These are phyloP conservation scores for Lithodes maja DNA, from an alignment of 2,888 invertebrate species.

Conservation along the genomic window DNA sequence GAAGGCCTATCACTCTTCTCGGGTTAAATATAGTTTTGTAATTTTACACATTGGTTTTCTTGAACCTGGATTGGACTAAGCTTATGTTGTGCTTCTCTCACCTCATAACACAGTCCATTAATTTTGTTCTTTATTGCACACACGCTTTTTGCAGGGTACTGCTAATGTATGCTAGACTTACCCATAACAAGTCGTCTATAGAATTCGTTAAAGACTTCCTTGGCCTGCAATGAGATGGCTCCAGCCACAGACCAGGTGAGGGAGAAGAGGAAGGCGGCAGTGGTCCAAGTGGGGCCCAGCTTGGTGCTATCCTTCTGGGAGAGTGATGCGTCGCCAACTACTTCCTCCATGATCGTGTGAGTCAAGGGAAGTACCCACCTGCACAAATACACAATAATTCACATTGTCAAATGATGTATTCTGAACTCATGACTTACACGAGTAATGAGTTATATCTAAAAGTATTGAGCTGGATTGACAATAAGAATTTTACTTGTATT, in stretches of 20 bases:
- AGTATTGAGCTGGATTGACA: no score
- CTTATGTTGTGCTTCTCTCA: no score
- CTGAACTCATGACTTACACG: no score
- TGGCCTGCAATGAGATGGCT: conserved; percentile 83
- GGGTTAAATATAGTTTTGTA: no score
- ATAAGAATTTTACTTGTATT: no score
- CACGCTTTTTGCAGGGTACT: background rate
- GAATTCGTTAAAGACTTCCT: conserved; percentile 85
- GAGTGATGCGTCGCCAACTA: conserved; percentile 40
- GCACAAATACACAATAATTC: background rate
- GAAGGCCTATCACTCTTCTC: no score
- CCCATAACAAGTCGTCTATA: conserved; percentile 78
- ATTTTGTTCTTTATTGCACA: background rate
- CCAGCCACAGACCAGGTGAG: conserved; percentile 91
- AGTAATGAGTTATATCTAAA: no score
- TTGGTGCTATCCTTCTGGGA: conserved; percentile 64
- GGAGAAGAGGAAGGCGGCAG: conserved; percentile 84
- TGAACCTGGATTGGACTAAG: background rate
- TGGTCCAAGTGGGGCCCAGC: conserved; percentile 78
- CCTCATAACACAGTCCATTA: no score
- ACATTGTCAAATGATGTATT: no score
- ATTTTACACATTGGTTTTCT: no score
- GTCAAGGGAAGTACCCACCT: conserved; percentile 64
- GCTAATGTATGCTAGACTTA: conserved; percentile 68
- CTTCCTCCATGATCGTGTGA: conserved; percentile 60